These are phyloP conservation scores for Halcyon malimbica DNA, from an alignment of 2,113 vertebrate genomes.

Conservation along the genomic window DNA sequence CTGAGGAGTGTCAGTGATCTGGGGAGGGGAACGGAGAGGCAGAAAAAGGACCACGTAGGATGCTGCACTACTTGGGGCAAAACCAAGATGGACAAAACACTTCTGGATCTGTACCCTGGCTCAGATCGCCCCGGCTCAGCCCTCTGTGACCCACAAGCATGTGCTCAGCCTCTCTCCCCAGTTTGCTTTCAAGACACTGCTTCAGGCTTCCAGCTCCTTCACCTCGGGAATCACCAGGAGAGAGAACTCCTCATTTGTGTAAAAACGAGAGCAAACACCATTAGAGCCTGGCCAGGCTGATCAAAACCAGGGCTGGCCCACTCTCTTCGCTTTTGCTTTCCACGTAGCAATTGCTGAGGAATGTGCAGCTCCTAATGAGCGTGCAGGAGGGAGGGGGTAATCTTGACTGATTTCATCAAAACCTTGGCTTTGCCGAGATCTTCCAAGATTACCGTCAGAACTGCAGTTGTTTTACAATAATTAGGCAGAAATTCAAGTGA, in stretches of 20 bases:
- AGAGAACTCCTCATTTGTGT: neutral
- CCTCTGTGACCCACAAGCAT: rapidly evolving
- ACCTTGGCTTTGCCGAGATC: constrained; percentile 1
- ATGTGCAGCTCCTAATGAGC: neutral
- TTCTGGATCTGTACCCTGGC: neutral
- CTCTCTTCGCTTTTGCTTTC: neutral
- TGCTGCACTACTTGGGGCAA: neutral
- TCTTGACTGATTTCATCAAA: neutral
- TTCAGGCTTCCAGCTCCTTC: neutral
- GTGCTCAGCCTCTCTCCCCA: neutral
- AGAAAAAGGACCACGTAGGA: neutral
- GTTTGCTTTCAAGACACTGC: neutral
- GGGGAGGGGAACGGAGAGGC: neutral
- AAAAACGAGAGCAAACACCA: neutral
- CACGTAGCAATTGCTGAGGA: neutral
- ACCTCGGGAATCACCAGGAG: neutral
- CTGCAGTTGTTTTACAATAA: neutral
- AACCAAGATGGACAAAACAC: neutral
- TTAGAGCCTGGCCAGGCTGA: neutral
- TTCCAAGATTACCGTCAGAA: neutral
- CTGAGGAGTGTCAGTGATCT: neutral
- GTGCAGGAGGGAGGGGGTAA: neutral
- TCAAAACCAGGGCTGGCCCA: neutral
- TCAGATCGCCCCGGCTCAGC: neutral
- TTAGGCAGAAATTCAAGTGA: neutral